phyloP scores from a whole-genome alignment of 2,888 invertebrate genomes.

The Drosophila greeni region DNA sequence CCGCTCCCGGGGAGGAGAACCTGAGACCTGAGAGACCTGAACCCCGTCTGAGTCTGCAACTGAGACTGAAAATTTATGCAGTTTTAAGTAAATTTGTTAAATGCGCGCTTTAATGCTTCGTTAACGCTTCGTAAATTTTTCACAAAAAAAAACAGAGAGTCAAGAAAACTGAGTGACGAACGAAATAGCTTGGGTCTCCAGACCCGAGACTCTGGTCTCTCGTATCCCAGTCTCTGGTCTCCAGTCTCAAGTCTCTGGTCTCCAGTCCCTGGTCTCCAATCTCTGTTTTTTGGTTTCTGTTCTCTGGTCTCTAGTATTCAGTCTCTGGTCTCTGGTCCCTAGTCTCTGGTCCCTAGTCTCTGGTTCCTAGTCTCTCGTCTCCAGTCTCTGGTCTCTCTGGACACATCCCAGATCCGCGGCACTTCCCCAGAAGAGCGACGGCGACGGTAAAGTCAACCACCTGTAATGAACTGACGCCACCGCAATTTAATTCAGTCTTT shows the following conservation, averaged over 20 bases:
- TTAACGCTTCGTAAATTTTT: constrained; percentile 76
- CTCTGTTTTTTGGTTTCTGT: too few species aligned
- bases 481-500: constrained; percentile 71
- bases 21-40: constrained; percentile 5
- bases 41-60: constrained; percentile 20
- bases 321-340: too few species aligned
- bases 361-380: too few species aligned
- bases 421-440: constrained; percentile 18
- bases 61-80: constrained; percentile 69
- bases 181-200: constrained; percentile 43
- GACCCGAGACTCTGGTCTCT: constrained; percentile 5
- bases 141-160: constrained; percentile 51
- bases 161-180: constrained; percentile 24
- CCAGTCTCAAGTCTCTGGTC: constrained; percentile 12
- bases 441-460: constrained; percentile 74
- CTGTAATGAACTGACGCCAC: constrained; percentile 76
- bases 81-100: constrained; percentile 78
- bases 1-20: constrained; percentile 23
- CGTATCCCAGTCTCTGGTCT: too few species aligned
- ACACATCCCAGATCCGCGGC: constrained; percentile 12
- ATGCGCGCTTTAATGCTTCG: constrained; percentile 78
- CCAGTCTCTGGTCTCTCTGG: neutral
- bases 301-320: too few species aligned
- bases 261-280: neutral
- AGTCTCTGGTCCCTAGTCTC: constrained; percentile 12